Evolutionary conservation across 2,113 vertebrate species (phyloP).

Genomic region (Ivindomyrus marchei): DNA sequence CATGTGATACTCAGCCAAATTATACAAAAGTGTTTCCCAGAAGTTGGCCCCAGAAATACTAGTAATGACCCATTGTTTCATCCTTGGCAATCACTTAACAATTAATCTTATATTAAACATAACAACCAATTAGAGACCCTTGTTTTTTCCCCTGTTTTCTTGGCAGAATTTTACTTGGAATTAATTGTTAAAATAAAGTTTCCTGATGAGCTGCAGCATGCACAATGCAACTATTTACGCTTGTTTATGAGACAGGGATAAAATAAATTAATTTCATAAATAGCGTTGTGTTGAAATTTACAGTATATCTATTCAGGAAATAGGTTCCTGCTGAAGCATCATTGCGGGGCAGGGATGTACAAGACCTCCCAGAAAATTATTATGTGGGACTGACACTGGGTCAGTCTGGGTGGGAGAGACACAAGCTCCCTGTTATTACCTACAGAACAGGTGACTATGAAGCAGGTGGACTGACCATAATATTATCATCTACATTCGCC

Average conservation of each 20-base stretch:
- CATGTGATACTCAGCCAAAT: background rate
- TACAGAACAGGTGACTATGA: background rate
- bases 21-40: background rate
- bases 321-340: background rate
- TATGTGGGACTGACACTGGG: background rate
- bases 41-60: background rate
- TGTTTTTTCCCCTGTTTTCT: too few species aligned
- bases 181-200: too few species aligned
- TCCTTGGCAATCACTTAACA: background rate
- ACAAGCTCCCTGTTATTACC: background rate
- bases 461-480: background rate
- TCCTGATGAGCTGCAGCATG: background rate
- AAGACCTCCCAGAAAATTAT: background rate
- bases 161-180: too few species aligned
- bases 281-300: background rate
- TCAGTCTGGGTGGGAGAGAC: background rate
- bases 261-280: background rate
- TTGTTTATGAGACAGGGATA: background rate
- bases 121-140: too few species aligned
- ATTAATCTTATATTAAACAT: too few species aligned
- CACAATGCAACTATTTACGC: background rate
- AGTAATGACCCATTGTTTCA: constrained; percentile 9
- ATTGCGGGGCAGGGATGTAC: background rate
- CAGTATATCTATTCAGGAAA: background rate
- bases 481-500: background rate